phyloP scores from a whole-genome alignment of 30 jellyfish, hydroid and myxozoan genomes.

The Mastigias papua region DNA sequence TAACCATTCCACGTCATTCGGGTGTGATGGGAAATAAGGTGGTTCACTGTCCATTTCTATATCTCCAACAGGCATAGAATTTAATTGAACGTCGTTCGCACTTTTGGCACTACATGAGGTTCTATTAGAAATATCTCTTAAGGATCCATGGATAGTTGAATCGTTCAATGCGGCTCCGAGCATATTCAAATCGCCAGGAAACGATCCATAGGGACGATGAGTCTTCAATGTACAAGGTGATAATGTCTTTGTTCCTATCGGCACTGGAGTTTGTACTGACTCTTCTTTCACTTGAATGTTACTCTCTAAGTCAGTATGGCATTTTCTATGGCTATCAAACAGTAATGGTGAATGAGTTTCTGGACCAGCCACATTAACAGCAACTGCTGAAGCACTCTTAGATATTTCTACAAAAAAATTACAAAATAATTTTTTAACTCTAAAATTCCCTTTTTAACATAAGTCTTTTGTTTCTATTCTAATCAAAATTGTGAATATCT shows the following conservation, averaged over 20 bases:
- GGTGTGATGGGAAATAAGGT: constrained; percentile 8
- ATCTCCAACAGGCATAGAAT: constrained; percentile 62
- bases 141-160: background rate
- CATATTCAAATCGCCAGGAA: constrained; percentile 56
- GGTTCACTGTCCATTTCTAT: constrained; percentile 66
- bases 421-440: too few species aligned
- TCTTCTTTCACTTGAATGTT: constrained; percentile 27
- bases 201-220: constrained; percentile 58
- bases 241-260: constrained; percentile 8
- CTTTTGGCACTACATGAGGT: background rate
- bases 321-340: background rate
- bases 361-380: background rate
- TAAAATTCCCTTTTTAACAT: too few species aligned
- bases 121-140: background rate
- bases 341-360: background rate
- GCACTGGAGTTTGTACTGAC: background rate
- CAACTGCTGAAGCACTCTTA: constrained; percentile 4
- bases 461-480: too few species aligned
- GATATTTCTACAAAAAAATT: constrained; percentile 19
- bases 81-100: constrained; percentile 4
- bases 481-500: too few species aligned
- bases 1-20: constrained; percentile 72
- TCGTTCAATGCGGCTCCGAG: constrained; percentile 36
- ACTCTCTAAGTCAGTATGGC: background rate
- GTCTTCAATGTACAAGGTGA: background rate